Conservation (phyloP, 2,888 invertebrate genomes). For the Lasioglossum zephyrum region DNA sequence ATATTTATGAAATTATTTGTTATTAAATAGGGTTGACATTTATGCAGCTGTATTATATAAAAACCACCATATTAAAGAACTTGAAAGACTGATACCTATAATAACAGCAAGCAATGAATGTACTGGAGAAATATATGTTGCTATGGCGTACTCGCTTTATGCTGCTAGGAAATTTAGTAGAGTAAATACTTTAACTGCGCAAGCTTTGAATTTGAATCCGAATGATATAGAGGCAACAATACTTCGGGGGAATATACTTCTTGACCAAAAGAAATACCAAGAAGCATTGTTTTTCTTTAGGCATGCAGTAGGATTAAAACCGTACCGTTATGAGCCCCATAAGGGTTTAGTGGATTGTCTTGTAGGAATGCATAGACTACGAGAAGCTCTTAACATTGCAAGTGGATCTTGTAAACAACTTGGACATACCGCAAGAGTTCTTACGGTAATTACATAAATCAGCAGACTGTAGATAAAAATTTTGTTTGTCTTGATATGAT, state of each 20-base stretch:
- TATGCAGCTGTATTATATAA: slow-evolving; percentile 87
- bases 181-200: slow-evolving; percentile 90
- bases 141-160: slow-evolving; percentile 90
- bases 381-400: slow-evolving; percentile 91
- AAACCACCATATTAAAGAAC: slow-evolving; percentile 87
- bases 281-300: slow-evolving; percentile 89
- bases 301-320: slow-evolving; percentile 88
- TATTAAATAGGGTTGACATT: slow-evolving; percentile 86
- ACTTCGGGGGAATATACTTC: slow-evolving; percentile 89
- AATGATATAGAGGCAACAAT: slow-evolving; percentile 90
- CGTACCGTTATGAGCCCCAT: slow-evolving; percentile 90
- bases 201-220: slow-evolving; percentile 88
- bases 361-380: slow-evolving; percentile 87
- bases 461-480: neutral
- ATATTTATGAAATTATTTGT: slow-evolving; percentile 10
- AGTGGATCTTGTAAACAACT: slow-evolving; percentile 90
- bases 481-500: neutral
- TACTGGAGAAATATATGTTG: slow-evolving; percentile 90
- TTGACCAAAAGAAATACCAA: slow-evolving; percentile 88
- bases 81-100: slow-evolving; percentile 87
- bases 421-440: slow-evolving; percentile 89
- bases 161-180: slow-evolving; percentile 88
- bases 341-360: slow-evolving; percentile 92
- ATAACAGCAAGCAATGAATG: slow-evolving; percentile 85
- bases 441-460: slow-evolving; percentile 86